Base-by-base conservation (phyloP, 2,113 vertebrate species). In the Oplegnathus fasciatus region DNA sequence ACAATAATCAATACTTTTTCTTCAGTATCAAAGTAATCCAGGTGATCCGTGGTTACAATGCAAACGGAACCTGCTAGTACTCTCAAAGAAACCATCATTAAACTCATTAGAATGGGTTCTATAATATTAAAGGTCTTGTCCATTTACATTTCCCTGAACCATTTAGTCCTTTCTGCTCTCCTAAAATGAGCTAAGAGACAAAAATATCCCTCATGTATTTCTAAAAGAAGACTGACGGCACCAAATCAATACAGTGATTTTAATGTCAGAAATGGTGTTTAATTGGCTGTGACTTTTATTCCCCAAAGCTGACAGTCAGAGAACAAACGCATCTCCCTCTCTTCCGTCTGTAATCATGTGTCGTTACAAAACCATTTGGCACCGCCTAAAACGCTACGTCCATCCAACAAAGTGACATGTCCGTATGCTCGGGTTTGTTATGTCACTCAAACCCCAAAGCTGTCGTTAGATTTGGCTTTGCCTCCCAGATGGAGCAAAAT, bases 161-260 rank as follows among this genome's bases (percentile, higher is more conserved):
- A 1, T 37, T 24, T 3, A 9, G 32, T 30, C 50, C 52, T 40
- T 78, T 28, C 60, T 80, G 57, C n/a, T n/a, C 64, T 66, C 40
- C 58, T 80, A 60, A 80, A 79, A 76, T 2, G n/a, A 65, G 73
- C 14, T 14, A 44, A 69, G 60, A 79, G 62, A 70, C 55, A 44
- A 71, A 83, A 87, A 44, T 1, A 8, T 37, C 67, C 57, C 55
- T 13, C 15, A 30, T 26, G 24, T 57, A 9, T 60, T 66, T 78
- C 58, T 57, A 37, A 79, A 67, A 48, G 32, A 54, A 42, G 40
- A 65, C 7, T 20, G 26, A 32, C 48, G 54, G 48, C 37, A 0
- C 20, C n/a, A 6, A 70, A 86, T 90, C 85, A 11, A 71, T 80
- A 13, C 74, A n/a, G 52, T 11, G 26, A 85, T 84, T 64, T 50